Evolutionary conservation across 2,797 vertebrate species (phyloP).

Genomic region (Bucorvus abyssinicus): DNA sequence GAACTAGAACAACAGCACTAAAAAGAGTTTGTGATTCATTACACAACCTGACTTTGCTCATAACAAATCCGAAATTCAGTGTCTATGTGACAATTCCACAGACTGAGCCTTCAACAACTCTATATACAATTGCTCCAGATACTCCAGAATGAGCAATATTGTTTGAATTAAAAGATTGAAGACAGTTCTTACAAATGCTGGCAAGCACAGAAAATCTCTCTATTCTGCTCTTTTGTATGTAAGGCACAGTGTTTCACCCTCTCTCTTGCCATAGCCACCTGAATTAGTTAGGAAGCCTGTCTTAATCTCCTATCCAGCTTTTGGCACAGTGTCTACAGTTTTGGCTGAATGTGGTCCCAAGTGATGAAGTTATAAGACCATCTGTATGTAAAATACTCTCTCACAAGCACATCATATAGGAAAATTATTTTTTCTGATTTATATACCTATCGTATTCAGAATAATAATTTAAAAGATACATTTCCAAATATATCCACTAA

Average conservation of each 20-base stretch:
- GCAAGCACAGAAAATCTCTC: neutral
- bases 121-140: accelerated
- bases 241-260: neutral
- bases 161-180: neutral
- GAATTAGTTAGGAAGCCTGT: neutral
- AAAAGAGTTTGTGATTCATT: neutral
- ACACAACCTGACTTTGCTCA: accelerated
- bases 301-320: neutral
- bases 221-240: neutral
- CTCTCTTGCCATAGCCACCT: neutral
- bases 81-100: neutral
- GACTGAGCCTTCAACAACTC: neutral
- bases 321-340: neutral
- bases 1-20: neutral
- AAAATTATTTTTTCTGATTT: neutral
- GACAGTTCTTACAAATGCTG: neutral
- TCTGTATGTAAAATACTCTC: neutral
- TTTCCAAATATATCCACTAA: neutral
- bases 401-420: neutral
- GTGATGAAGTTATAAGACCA: neutral
- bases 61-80: neutral
- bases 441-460: neutral
- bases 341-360: neutral
- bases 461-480: neutral
- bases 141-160: neutral